These are phyloP conservation scores for Clarias batrachus DNA, from an alignment of 2,113 vertebrate species.

Conservation along the genomic window DNA sequence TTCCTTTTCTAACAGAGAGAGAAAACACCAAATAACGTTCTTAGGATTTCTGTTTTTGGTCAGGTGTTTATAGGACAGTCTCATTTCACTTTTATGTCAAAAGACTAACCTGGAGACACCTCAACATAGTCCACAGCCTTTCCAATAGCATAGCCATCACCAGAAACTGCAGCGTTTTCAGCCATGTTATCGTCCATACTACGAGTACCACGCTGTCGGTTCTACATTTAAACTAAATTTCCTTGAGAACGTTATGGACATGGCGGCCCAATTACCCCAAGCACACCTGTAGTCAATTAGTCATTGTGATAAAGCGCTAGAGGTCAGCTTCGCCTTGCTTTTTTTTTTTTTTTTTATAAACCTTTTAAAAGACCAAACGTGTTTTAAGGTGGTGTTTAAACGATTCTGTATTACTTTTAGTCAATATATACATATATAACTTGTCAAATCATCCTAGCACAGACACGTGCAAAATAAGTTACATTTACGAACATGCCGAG, in stretches of 20 bases:
- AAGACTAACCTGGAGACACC: constrained; percentile 5
- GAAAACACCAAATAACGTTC: background rate
- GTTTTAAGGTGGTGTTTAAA: no score
- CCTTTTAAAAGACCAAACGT: no score
- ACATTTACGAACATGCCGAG: no score
- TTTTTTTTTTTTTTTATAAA: no score
- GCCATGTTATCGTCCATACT: background rate
- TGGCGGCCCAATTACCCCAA: background rate
- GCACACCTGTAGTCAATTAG: background rate
- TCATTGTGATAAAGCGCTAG: background rate
- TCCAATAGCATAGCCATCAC: background rate
- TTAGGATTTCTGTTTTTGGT: background rate
- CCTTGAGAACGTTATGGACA: fast-evolving
- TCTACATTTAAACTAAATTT: fast-evolving
- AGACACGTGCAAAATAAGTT: no score
- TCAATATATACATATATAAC: no score
- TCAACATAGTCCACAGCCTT: no score
- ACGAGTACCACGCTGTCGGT: fast-evolving
- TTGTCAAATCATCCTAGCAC: no score
- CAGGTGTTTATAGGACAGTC: background rate
- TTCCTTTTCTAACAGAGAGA: background rate
- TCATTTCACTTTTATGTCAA: background rate
- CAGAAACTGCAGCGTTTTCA: background rate
- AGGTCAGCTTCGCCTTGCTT: background rate
- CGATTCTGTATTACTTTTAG: no score